These are phyloP conservation scores for Sceloporus undulatus DNA, from an alignment of 2,113 vertebrate genomes.

Conservation along the genomic window DNA sequence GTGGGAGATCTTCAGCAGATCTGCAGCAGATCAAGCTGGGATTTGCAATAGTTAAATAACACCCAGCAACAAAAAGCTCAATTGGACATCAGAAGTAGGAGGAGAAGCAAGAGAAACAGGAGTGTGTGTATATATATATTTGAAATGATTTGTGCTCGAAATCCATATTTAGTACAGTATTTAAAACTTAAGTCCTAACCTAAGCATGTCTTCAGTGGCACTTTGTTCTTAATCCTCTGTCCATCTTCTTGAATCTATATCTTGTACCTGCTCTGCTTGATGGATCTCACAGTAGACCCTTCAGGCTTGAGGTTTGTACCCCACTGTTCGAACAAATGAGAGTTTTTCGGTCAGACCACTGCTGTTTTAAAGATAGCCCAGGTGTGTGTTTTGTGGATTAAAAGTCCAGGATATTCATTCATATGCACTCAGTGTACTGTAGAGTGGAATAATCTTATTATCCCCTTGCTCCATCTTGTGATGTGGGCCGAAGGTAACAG, in stretches of 20 bases:
- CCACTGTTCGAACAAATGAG: background rate
- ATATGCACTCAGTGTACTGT: slow-evolving; percentile 28
- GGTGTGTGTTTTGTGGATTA: slow-evolving; percentile 1
- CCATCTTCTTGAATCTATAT: background rate
- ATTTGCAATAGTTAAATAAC: too few species aligned
- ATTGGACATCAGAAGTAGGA: too few species aligned
- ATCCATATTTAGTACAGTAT: too few species aligned
- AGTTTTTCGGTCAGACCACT: background rate
- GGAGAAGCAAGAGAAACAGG: too few species aligned
- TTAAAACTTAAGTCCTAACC: too few species aligned
- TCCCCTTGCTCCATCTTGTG: slow-evolving; percentile 46
- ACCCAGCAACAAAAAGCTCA: too few species aligned
- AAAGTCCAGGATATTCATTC: slow-evolving; percentile 33
- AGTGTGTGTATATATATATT: too few species aligned
- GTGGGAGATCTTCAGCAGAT: too few species aligned
- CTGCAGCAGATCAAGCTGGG: too few species aligned
- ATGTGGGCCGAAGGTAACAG: slow-evolving; percentile 47
- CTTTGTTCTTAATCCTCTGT: too few species aligned
- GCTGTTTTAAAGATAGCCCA: slow-evolving; percentile 42
- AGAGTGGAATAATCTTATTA: slow-evolving; percentile 44
- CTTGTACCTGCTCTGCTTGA: background rate
- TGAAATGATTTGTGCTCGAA: too few species aligned
- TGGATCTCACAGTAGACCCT: background rate
- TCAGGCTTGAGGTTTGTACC: background rate
- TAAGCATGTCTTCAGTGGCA: too few species aligned